A percentile compares a stretch with the other conserved stretches of the same genome.
Evolutionary conservation across 64 coral and sea anemone species (phyloP).

Genomic region (Dendrophyllia cribrosa): DNA sequence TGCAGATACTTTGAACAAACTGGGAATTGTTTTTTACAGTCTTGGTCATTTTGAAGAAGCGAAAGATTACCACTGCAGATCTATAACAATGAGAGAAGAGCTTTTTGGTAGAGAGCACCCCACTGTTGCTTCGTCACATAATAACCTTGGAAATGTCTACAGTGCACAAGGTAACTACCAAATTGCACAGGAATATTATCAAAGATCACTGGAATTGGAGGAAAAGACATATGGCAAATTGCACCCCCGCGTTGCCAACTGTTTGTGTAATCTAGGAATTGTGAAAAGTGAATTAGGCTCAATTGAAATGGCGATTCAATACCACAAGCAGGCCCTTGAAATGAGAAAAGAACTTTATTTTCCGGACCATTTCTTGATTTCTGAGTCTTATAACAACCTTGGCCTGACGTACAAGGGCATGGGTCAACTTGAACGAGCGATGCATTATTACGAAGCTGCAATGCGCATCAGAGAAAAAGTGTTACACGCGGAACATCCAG

Average conservation of each 20-base stretch:
- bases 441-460: not conserved
- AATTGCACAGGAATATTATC: not conserved
- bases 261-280: slow-evolving; percentile 6
- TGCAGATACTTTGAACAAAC: not conserved
- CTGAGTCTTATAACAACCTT: slow-evolving; percentile 17
- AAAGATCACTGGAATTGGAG: not conserved
- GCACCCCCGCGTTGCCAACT: not conserved
- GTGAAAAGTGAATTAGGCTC: not conserved
- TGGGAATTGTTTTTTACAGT: not conserved
- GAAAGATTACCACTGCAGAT: not conserved
- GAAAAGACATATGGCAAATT: not conserved
- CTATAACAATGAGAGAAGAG: not conserved
- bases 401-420: not conserved
- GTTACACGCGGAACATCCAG: not conserved
- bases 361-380: slow-evolving; percentile 1
- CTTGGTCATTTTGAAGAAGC: not conserved
- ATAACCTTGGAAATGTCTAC: slow-evolving; percentile 5
- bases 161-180: not conserved
- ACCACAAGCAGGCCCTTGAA: not conserved
- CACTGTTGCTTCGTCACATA: not conserved
- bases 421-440: not conserved
- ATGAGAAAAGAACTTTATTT: slow-evolving; percentile 8
- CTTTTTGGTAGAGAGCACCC: not conserved
- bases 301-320: not conserved
- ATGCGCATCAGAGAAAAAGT: not conserved